Percentiles rank a stretch among this genome's conserved stretches.
phyloP scores from a whole-genome alignment of 2,888 invertebrate genomes.

The Drepanosiphum platanoidis region DNA sequence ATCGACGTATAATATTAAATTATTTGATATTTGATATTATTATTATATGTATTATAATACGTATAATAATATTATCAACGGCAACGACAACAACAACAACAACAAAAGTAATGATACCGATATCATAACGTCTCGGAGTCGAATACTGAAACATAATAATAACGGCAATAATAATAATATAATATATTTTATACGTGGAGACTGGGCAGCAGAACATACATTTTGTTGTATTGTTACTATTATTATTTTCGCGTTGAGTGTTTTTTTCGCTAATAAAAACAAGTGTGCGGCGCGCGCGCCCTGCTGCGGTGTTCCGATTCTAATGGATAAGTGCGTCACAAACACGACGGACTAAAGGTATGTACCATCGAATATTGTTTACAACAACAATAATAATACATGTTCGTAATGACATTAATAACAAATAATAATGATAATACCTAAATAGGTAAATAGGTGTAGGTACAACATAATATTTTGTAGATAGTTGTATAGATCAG shows the following conservation, averaged over 20 bases:
- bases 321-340: slow-evolving; percentile 30
- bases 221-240: slow-evolving; percentile 12
- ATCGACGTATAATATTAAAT: background rate
- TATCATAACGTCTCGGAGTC: background rate
- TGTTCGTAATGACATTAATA: too few species aligned
- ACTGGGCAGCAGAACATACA: background rate
- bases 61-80: background rate
- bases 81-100: background rate
- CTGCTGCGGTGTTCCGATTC: background rate
- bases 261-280: slow-evolving; percentile 46
- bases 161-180: background rate
- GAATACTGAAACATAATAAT: background rate
- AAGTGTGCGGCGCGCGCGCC: slow-evolving; percentile 16
- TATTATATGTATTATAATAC: too few species aligned
- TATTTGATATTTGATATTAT: background rate
- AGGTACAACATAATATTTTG: background rate
- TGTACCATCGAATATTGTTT: background rate
- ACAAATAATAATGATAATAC: background rate
- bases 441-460: background rate
- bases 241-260: slow-evolving; percentile 3
- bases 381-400: too few species aligned
- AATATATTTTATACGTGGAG: slow-evolving; percentile 5
- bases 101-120: background rate
- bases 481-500: background rate
- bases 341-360: slow-evolving; percentile 9